Evolutionary conservation across 2,888 invertebrate genomes (phyloP).

Genomic region (Aplocera efformata): DNA sequence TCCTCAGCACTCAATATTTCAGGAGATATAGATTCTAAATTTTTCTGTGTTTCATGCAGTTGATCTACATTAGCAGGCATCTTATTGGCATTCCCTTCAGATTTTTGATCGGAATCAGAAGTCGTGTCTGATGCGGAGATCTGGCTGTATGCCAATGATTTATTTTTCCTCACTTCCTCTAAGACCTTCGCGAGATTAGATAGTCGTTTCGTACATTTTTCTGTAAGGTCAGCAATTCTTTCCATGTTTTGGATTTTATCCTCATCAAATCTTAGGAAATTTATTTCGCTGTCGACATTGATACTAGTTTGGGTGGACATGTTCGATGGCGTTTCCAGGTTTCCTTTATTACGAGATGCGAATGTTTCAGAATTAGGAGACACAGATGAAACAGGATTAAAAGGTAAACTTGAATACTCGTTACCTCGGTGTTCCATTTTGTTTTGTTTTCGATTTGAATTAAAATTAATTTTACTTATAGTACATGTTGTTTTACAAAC

Average conservation of each 20-base stretch:
- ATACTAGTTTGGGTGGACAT: constrained; percentile 61
- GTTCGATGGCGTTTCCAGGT: constrained; percentile 37
- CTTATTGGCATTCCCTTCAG: constrained; percentile 38
- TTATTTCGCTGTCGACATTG: constrained; percentile 48
- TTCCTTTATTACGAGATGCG: constrained; percentile 24
- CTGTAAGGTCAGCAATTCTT: constrained; percentile 71
- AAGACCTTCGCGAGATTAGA: constrained; percentile 70
- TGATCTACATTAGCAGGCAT: constrained; percentile 17
- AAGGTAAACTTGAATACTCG: constrained; percentile 15
- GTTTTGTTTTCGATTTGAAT: constrained; percentile 1
- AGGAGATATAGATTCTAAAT: constrained; percentile 25
- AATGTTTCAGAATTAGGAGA: constrained; percentile 42
- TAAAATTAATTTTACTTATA: constrained; percentile 10
- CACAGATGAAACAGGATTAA: constrained; percentile 32
- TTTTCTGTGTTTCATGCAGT: constrained; percentile 24
- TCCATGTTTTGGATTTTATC: constrained; percentile 73
- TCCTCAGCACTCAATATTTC: constrained; percentile 21
- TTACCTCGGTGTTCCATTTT: constrained; percentile 1
- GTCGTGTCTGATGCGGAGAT: constrained; percentile 58
- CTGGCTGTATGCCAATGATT: constrained; percentile 63
- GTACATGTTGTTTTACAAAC: constrained; percentile 4
- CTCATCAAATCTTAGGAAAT: constrained; percentile 63
- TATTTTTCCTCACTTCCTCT: constrained; percentile 71
- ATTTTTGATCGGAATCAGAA: constrained; percentile 55
- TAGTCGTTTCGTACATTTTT: constrained; percentile 70